A percentile compares a stretch with the other conserved stretches of the same genome.
These are phyloP conservation scores for Dromius quadrimaculatus DNA, from an alignment of 2,888 invertebrate genomes.

Conservation along the genomic window DNA sequence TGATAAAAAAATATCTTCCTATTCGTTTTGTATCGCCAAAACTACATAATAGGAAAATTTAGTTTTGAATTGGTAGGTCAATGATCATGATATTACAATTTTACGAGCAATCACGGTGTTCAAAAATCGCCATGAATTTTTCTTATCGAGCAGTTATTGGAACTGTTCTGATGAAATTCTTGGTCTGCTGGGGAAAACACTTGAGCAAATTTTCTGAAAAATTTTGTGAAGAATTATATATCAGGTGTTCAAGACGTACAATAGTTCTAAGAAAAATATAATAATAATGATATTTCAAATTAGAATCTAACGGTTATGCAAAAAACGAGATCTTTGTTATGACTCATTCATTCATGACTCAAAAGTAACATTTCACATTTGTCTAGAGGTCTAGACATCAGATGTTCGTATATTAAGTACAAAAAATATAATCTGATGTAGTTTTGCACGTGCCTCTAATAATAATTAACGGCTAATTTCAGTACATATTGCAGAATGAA, in stretches of 20 bases:
- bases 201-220: conserved; percentile 2
- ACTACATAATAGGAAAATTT: too few relatives aligned
- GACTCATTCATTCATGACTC: conserved; percentile 8
- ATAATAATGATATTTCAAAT: not conserved
- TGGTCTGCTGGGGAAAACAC: conserved; percentile 15
- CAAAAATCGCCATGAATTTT: too few relatives aligned
- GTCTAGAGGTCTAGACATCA: conserved; percentile 20
- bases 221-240: conserved; percentile 4
- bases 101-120: too few relatives aligned
- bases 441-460: conserved; percentile 29
- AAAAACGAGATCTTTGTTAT: conserved; percentile 11
- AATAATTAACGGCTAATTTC: too few relatives aligned
- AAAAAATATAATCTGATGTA: conserved; percentile 16
- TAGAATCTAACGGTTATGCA: not conserved
- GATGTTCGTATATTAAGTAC: too few relatives aligned
- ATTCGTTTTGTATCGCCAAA: too few relatives aligned
- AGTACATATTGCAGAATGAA: too few relatives aligned
- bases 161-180: too few relatives aligned
- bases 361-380: conserved; percentile 1
- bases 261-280: conserved; percentile 7
- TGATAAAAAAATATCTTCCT: too few relatives aligned
- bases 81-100: too few relatives aligned
- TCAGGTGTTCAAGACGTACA: conserved; percentile 1
- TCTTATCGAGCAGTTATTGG: too few relatives aligned
- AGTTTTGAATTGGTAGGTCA: too few relatives aligned